Conservation (phyloP, 1,140 invertebrate species). For the Eubasilissa regina region DNA sequence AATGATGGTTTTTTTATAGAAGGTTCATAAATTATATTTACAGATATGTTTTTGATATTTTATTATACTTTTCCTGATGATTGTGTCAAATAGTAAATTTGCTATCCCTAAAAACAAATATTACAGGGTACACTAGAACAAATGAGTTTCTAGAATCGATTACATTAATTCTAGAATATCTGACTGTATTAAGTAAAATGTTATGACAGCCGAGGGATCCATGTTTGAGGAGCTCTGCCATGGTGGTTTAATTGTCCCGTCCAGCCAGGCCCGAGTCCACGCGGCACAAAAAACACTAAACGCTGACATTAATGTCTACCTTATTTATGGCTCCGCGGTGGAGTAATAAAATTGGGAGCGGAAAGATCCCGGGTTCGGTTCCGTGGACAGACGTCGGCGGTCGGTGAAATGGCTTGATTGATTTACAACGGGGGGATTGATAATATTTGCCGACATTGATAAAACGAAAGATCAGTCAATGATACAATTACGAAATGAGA, state of each 20-base stretch:
- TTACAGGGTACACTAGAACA: too few species aligned
- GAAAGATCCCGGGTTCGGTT: background rate
- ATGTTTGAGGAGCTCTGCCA: background rate
- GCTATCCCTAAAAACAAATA: too few species aligned
- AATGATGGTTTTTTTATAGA: too few species aligned
- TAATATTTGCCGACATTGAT: slow-evolving; percentile 47
- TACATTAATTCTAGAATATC: too few species aligned
- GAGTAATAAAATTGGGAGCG: slow-evolving; percentile 26
- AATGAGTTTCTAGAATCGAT: too few species aligned
- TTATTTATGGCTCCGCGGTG: slow-evolving; percentile 31
- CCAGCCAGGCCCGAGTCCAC: background rate
- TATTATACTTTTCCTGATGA: too few species aligned
- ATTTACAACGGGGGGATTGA: slow-evolving; percentile 34
- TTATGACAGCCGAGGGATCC: too few species aligned
- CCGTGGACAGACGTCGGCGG: slow-evolving; percentile 13
- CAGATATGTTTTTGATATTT: too few species aligned
- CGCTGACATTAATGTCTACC: slow-evolving; percentile 32
- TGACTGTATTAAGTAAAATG: too few species aligned
- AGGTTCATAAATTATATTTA: too few species aligned
- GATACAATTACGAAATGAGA: slow-evolving; percentile 31
- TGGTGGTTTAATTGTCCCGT: slow-evolving; percentile 11
- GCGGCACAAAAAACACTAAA: slow-evolving; percentile 38
- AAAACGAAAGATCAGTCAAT: slow-evolving; percentile 26
- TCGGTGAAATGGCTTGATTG: slow-evolving; percentile 31
- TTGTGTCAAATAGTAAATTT: too few species aligned